phyloP scores from a whole-genome alignment of 2,797 vertebrate species.

The Sebastes itinus region DNA sequence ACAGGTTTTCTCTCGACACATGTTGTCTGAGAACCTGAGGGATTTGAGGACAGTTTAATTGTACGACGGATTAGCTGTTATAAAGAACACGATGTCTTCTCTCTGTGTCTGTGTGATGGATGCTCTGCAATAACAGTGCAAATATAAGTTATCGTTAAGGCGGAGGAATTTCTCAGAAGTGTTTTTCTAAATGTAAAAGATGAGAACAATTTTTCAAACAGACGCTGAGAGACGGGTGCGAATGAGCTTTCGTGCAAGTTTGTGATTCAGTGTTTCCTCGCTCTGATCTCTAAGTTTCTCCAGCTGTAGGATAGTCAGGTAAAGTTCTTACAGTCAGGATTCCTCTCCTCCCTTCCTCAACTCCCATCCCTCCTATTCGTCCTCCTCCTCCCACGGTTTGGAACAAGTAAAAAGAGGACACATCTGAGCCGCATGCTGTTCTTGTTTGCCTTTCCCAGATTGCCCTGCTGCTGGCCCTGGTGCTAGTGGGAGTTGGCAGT shows the following conservation, averaged over 20 bases:
- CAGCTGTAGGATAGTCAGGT: conserved; percentile 52
- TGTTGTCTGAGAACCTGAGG: not conserved
- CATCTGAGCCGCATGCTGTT: conserved; percentile 62
- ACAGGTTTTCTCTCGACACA: not conserved
- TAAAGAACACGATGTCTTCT: conserved; percentile 11
- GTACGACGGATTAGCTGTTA: not conserved
- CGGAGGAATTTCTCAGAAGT: conserved; percentile 10
- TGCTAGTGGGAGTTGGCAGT: conserved; percentile 35
- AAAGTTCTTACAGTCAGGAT: conserved; percentile 20
- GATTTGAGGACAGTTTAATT: not conserved
- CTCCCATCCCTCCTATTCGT: conserved; percentile 22
- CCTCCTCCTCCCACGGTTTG: conserved; percentile 36
- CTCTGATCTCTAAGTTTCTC: conserved; percentile 47
- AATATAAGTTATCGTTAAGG: not conserved
- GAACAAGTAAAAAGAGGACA: conserved; percentile 35
- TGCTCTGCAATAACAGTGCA: not conserved
- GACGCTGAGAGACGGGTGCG: not conserved
- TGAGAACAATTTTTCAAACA: not conserved
- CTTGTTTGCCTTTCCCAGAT: conserved; percentile 59
- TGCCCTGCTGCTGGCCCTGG: conserved; percentile 53
- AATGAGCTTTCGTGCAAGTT: not conserved
- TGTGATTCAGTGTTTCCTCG: conserved; percentile 1
- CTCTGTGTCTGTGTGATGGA: conserved; percentile 23
- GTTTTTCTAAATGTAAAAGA: not conserved
- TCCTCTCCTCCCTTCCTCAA: conserved; percentile 11